Conservation (phyloP, 2,888 invertebrate species). For the Gymnosoma rotundatum region DNA sequence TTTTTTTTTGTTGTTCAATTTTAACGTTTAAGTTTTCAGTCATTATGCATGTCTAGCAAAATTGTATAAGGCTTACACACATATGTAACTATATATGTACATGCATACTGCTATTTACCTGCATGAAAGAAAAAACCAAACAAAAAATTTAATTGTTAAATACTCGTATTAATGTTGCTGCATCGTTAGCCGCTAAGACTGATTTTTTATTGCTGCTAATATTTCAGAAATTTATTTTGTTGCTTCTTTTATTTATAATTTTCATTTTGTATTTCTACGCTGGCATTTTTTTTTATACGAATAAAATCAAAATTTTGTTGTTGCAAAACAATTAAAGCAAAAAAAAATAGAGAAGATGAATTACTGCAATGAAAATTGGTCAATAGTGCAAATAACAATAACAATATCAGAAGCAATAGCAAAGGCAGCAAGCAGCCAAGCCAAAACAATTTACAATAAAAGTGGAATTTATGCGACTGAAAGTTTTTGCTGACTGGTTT, state of each 20-base stretch:
- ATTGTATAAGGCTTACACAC: constrained; percentile 3
- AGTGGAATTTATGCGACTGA: constrained; percentile 43
- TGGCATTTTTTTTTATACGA: constrained; percentile 27
- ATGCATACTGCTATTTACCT: not conserved
- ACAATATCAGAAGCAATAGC: constrained; percentile 12
- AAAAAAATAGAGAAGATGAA: constrained; percentile 21
- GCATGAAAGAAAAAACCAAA: constrained; percentile 4
- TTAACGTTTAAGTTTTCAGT: constrained; percentile 39
- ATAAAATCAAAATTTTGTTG: constrained; percentile 32
- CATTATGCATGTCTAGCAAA: constrained; percentile 42
- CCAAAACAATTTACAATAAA: not conserved
- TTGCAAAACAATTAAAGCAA: constrained; percentile 26
- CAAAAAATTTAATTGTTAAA: constrained; percentile 51
- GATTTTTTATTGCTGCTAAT: constrained; percentile 21
- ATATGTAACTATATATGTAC: not conserved
- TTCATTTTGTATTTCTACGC: constrained; percentile 17
- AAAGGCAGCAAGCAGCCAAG: not conserved
- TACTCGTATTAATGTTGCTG: constrained; percentile 42
- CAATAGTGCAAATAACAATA: constrained; percentile 65
- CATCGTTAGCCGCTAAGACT: constrained; percentile 25
- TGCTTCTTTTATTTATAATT: not conserved
- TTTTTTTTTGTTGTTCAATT: not conserved
- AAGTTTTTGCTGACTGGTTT: constrained; percentile 31
- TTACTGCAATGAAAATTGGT: constrained; percentile 61
- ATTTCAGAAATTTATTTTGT: constrained; percentile 37